These are phyloP conservation scores for Balaeniceps rex DNA, from an alignment of 2,113 vertebrate species.

Conservation along the genomic window DNA sequence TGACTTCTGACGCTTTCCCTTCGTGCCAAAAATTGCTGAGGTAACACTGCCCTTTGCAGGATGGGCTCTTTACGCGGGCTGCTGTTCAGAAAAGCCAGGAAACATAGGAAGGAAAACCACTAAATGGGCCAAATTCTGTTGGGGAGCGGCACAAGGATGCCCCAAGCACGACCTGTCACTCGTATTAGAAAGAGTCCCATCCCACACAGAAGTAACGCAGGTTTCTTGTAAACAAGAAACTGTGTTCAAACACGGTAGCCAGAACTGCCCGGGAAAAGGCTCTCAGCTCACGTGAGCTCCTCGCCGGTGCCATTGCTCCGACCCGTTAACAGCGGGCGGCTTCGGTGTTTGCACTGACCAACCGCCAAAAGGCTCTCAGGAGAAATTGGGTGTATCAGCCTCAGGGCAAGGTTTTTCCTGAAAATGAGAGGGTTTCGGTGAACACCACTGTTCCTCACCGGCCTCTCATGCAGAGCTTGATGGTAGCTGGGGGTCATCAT, in stretches of 20 bases:
- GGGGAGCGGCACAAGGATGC: neutral
- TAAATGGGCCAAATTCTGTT: neutral
- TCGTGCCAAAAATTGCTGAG: neutral
- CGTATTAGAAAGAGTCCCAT: fast-evolving
- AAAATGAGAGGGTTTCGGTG: neutral
- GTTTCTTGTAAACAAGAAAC: neutral
- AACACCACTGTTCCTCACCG: neutral
- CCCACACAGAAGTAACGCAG: fast-evolving
- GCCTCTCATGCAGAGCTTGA: neutral
- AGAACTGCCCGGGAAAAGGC: neutral
- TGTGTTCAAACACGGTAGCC: neutral
- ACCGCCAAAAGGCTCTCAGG: neutral
- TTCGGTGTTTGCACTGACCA: neutral
- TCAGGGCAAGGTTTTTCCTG: neutral
- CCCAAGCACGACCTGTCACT: neutral
- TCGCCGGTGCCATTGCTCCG: fast-evolving
- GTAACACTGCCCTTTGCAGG: neutral
- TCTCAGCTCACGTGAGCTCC: neutral
- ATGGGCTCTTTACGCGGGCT: neutral
- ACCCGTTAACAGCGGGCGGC: fast-evolving
- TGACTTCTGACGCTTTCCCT: neutral
- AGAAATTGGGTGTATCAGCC: neutral
- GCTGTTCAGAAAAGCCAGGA: neutral
- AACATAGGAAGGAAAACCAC: neutral
- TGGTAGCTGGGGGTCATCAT: neutral